Evolutionary conservation across 2,797 vertebrate genomes (phyloP).

Genomic region (Pachyuromys duprasi): DNA sequence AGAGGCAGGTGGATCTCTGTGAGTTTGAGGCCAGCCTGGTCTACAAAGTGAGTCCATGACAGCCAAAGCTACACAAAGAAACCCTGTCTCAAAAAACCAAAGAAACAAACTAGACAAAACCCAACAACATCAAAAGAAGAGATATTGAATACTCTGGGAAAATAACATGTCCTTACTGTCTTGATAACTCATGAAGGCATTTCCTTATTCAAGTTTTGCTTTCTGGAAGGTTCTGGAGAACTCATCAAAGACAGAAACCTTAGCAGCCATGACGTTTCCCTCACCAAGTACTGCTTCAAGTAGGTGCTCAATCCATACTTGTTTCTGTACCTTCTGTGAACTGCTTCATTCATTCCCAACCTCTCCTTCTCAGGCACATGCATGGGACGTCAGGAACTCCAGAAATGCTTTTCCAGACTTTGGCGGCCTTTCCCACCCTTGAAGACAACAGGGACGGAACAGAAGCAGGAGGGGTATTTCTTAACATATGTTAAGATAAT

Average conservation of each 20-base stretch:
- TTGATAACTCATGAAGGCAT: background rate
- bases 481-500: constrained; percentile 65
- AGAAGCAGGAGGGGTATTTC: constrained; percentile 72
- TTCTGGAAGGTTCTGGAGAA: background rate
- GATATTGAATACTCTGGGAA: background rate
- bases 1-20: too few species aligned
- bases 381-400: background rate
- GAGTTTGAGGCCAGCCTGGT: too few species aligned
- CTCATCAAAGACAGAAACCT: background rate
- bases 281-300: background rate
- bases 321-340: background rate
- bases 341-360: background rate
- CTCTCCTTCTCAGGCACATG: background rate
- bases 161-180: background rate
- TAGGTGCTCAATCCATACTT: accelerated
- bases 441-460: constrained; percentile 21
- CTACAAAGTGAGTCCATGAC: too few species aligned
- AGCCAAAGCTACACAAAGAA: too few species aligned
- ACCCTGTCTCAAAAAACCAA: too few species aligned
- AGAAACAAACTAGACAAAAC: too few species aligned
- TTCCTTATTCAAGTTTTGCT: background rate
- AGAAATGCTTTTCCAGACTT: background rate
- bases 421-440: background rate
- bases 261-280: background rate
- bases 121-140: too few species aligned